These are phyloP conservation scores for Megaptera novaeangliae DNA, from an alignment of 2,113 vertebrate genomes.

Conservation along the genomic window DNA sequence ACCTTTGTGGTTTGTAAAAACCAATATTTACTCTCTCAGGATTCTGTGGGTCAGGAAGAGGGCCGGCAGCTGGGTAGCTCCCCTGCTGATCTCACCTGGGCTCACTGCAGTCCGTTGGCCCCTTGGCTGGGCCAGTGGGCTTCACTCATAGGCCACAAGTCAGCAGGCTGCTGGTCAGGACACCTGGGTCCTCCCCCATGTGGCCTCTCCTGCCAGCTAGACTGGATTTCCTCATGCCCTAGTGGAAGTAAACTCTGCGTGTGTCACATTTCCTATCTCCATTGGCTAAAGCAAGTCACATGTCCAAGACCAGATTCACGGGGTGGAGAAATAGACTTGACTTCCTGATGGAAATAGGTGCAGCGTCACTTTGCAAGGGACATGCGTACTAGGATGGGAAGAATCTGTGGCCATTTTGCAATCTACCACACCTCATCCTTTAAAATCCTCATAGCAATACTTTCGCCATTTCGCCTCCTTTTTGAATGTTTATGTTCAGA, in stretches of 20 bases:
- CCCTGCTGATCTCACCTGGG: too few relatives aligned
- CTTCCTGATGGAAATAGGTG: background rate
- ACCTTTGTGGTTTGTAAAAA: background rate
- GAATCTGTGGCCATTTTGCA: background rate
- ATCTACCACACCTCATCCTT: background rate
- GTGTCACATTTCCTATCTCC: background rate
- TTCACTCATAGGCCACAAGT: background rate
- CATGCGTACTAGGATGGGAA: background rate
- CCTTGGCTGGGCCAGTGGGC: background rate
- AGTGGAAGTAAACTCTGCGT: background rate
- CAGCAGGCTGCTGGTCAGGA: background rate
- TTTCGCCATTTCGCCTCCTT: background rate
- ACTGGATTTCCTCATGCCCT: background rate
- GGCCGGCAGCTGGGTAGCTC: background rate
- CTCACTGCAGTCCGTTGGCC: background rate
- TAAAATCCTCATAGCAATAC: background rate
- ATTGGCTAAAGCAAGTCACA: background rate
- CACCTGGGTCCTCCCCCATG: accelerated
- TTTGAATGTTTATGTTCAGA: background rate
- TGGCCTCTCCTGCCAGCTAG: background rate
- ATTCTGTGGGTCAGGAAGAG: background rate
- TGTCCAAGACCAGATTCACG: background rate
- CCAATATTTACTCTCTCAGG: background rate
- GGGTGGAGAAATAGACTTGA: background rate
- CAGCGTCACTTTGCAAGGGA: background rate